Base-by-base conservation (phyloP, 2,797 vertebrate species). In the Urophycis tenuis region DNA sequence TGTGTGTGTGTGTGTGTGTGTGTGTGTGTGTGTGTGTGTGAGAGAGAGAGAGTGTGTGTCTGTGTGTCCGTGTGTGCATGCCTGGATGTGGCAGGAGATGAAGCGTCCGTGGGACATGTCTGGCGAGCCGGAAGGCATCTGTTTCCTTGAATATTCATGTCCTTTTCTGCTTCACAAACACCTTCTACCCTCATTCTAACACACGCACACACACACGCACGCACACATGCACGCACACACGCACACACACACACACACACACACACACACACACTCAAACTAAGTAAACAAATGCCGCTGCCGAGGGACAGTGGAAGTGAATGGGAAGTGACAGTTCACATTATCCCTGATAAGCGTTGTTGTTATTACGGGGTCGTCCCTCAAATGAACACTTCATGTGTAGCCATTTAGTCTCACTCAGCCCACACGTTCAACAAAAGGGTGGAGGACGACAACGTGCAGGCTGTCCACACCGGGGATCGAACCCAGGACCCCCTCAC, bases 81-180 rank as follows among this genome's bases (percentile, higher is more conserved):
- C 19, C 45, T 60, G 49, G 15, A 60, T n/a, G 53, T 60, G 53
- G 53, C 7, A 9, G 53, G 22, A 60, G 53, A 60, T 60, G 22
- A 60, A 72, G 75, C 77, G 60, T 79, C 69, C 73, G 73, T 75
- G 80, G 29, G 39, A 33, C 14, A 60, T 88, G 85, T 85, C 88
- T 81, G 74, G 81, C 64, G 88, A 75, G 81, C 80, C 81, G 39
- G 11, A 74, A 87, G 83, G 87, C 88, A 91, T 83, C 88, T 88
- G 84, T 87, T 76, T 76, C 83, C 81, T 81, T 91, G 89, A 90
- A 89, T 91, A 91, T 90, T 89, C 88, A 90, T 89, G 29, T 70
- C 32, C 29, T 17, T 30, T 60, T 60, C 53, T 60, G 53, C 53
- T 60, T 60, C 53, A 25, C 53, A n/a, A 25, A 60, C 53, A 60